Base-by-base conservation (phyloP, 2,797 vertebrate genomes). In the Schizopygopsis pylzovi region DNA sequence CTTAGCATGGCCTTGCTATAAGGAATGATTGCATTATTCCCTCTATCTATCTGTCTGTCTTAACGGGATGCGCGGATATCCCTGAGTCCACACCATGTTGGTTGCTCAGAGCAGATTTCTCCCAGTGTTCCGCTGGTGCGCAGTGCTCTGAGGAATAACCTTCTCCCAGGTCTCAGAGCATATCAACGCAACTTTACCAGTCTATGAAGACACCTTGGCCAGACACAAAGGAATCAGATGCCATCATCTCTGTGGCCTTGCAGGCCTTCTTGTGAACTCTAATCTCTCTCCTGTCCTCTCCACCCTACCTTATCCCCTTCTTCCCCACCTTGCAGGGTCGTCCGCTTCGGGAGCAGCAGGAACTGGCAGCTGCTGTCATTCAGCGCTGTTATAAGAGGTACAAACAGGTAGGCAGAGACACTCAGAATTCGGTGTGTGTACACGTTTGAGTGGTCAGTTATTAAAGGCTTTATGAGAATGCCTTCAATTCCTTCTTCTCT, bases 381-480 rank as follows among this genome's bases (percentile, higher is more conserved):
- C 98, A 99, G 92, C 97, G 97, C 90, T 99, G 98, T 93, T 99
- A 99, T 95, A 97, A 98, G 91, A 98, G 97, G 94, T 99, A 99
- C 92, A 99, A 98, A 92, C 98, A 99, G 98, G 98, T 99, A 96
- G 95, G 92, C 33, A 15, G 3, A 54, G 25, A 71, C 28, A 9
- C 52, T 71, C 61, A 16, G 22, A 78, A 82, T 33, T 5, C 28
- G 2, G 6, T 79, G 59, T 43, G 52, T 61, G 22, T 52, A 41
- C 28, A 11, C n/a, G 85, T 72, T 33, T 73, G 22, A 86, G 6
- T 76, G 39, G 59, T 76, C 47, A 77, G 18, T 86, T 67, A 75
- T 73, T 56, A 67, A 79, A 83, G 52, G 16, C 15, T 54, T 54
- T 76, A 33, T 65, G 39, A 71, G 18, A 79, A 43, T 76, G 10